A percentile compares a stretch with the other conserved stretches of the same genome.
Evolutionary conservation across 1,140 invertebrate species (phyloP).

Genomic region (Laupala kohalensis): DNA sequence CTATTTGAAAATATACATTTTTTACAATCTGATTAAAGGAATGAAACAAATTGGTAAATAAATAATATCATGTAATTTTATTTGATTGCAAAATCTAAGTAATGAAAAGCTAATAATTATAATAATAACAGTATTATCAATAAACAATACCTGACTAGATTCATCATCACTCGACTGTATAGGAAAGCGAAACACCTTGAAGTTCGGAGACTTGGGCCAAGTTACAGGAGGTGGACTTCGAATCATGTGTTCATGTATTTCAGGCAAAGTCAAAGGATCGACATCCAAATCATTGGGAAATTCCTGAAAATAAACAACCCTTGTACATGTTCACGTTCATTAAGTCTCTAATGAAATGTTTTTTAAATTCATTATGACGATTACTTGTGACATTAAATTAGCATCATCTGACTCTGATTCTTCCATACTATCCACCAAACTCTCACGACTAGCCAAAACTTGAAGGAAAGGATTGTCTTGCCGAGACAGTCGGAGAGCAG

Average conservation of each 20-base stretch:
- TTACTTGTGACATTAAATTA: constrained; percentile 58
- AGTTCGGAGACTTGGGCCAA: constrained; percentile 38
- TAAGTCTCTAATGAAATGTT: not conserved
- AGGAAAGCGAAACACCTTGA: constrained; percentile 27
- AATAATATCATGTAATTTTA: not conserved
- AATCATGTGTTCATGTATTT: constrained; percentile 70
- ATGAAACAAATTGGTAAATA: not conserved
- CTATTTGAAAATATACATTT: not conserved
- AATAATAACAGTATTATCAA: not conserved
- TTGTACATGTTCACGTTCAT: not conserved
- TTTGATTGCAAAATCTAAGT: not conserved
- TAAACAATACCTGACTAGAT: constrained; percentile 21
- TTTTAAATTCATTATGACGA: not conserved
- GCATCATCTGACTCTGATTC: constrained; percentile 62
- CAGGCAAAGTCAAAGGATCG: constrained; percentile 57
- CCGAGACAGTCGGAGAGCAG: constrained; percentile 57
- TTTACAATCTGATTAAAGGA: not conserved
- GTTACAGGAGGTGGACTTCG: constrained; percentile 63
- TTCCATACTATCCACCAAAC: constrained; percentile 51
- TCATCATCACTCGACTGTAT: constrained; percentile 17
- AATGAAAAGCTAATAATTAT: not conserved
- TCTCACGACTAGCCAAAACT: constrained; percentile 61
- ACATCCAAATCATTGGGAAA: constrained; percentile 45
- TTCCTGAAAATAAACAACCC: constrained; percentile 34
- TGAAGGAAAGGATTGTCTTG: constrained; percentile 73